A percentile compares a stretch with the other conserved stretches of the same genome.
phyloP scores from a whole-genome alignment of 2,797 vertebrate genomes.

The Myoxocephalus aenaeus region DNA sequence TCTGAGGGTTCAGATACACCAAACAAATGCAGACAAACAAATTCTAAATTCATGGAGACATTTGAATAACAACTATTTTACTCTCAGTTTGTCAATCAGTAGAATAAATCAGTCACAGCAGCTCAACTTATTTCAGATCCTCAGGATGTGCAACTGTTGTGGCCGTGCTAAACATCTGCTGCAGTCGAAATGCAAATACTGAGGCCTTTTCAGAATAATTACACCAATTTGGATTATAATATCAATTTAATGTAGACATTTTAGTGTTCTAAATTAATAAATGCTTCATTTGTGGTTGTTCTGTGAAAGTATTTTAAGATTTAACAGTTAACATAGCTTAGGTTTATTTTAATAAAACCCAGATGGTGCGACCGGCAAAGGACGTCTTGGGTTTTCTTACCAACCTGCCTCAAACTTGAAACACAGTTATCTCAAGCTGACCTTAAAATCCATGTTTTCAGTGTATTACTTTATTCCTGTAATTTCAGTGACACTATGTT shows the following conservation, averaged over 20 bases:
- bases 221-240: conserved; percentile 39
- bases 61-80: conserved; percentile 26
- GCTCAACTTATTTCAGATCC: conserved; percentile 46
- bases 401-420: conserved; percentile 85
- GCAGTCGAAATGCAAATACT: conserved; percentile 51
- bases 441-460: conserved; percentile 62
- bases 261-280: conserved; percentile 45
- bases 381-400: conserved; percentile 37
- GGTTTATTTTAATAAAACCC: conserved; percentile 47
- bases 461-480: conserved; percentile 50
- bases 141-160: conserved; percentile 43
- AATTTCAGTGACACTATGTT: conserved; percentile 71
- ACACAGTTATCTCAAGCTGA: conserved; percentile 70
- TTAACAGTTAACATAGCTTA: conserved; percentile 38
- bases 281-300: conserved; percentile 49
- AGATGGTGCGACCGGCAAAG: conserved; percentile 56
- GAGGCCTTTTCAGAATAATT: conserved; percentile 52
- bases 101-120: conserved; percentile 44
- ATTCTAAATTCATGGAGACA: conserved; percentile 17
- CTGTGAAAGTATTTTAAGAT: conserved; percentile 38
- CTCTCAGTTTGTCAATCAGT: conserved; percentile 36
- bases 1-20: conserved; percentile 25
- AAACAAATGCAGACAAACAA: conserved; percentile 31
- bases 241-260: conserved; percentile 37
- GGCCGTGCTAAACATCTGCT: conserved; percentile 37